A percentile compares a stretch with the other conserved stretches of the same genome.
phyloP scores from a whole-genome alignment of 2,888 invertebrate species.

The Hemicrepidius hirtus region DNA sequence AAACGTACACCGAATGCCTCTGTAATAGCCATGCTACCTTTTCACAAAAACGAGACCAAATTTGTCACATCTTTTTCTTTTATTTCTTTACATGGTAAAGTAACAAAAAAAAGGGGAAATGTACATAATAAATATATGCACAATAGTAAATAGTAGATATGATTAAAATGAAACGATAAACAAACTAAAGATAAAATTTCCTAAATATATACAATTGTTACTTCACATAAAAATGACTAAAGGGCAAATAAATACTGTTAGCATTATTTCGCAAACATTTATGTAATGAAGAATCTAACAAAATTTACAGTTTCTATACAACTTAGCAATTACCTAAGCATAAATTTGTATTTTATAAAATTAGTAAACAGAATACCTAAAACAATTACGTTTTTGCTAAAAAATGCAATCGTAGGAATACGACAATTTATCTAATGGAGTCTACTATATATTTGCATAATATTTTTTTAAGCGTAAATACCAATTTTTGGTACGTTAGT shows the following conservation, averaged over 20 bases:
- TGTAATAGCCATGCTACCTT: too few species aligned
- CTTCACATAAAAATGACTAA: conserved; percentile 50
- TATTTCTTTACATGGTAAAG: conserved; percentile 54
- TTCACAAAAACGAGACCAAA: background rate
- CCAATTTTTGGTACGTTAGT: conserved; percentile 53
- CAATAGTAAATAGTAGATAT: conserved; percentile 43
- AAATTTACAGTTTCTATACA: conserved; percentile 53
- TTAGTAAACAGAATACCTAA: conserved; percentile 37
- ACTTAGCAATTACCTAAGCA: conserved; percentile 43
- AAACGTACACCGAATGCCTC: too few species aligned
- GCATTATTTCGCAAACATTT: conserved; percentile 48
- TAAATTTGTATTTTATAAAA: conserved; percentile 24
- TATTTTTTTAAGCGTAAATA: conserved; percentile 51
- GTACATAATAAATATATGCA: conserved; percentile 54
- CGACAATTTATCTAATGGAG: conserved; percentile 45
- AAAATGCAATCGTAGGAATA: conserved; percentile 49
- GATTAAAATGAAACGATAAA: conserved; percentile 41
- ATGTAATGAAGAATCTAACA: conserved; percentile 47
- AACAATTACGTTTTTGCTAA: conserved; percentile 46
- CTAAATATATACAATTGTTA: conserved; percentile 53
- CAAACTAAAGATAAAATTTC: conserved; percentile 47
- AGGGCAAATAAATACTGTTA: conserved; percentile 53
- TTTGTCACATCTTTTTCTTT: conserved; percentile 41
- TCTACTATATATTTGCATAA: conserved; percentile 51
- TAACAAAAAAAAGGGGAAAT: conserved; percentile 49